These are phyloP conservation scores for Diaperis boleti DNA, from an alignment of 2,888 invertebrate species.

Conservation along the genomic window DNA sequence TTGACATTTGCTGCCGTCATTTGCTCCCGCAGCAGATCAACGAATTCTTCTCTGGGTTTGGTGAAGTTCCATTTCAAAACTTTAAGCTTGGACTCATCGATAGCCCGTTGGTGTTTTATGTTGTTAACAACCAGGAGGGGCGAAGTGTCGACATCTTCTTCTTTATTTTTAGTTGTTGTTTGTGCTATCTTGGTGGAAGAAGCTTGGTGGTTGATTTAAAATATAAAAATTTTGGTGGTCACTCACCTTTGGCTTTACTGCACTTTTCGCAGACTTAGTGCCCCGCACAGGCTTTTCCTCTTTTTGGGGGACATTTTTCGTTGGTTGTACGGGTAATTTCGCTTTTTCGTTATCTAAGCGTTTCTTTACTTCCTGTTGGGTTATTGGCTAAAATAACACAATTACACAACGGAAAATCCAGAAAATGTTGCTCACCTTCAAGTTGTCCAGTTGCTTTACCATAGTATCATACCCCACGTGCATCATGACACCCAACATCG, in stretches of 20 bases:
- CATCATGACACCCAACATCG: slow-evolving; percentile 92
- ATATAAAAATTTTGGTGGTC: too few species aligned
- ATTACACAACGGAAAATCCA: slow-evolving; percentile 18
- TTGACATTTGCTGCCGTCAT: slow-evolving; percentile 92
- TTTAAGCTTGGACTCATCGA: slow-evolving; percentile 95
- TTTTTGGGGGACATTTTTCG: slow-evolving; percentile 58
- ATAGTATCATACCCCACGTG: slow-evolving; percentile 88
- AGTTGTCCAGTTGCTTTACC: slow-evolving; percentile 80
- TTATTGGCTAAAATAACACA: slow-evolving; percentile 73
- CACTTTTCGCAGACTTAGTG: slow-evolving; percentile 67
- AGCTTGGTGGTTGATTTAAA: slow-evolving; percentile 58
- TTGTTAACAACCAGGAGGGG: slow-evolving; percentile 86
- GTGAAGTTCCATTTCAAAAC: slow-evolving; percentile 96
- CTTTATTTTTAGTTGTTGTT: slow-evolving; percentile 77
- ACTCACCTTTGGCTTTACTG: slow-evolving; percentile 71
- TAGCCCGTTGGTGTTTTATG: slow-evolving; percentile 90
- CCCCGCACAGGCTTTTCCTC: slow-evolving; percentile 71
- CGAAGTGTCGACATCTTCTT: slow-evolving; percentile 85
- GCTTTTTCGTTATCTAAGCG: slow-evolving; percentile 88
- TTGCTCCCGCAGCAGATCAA: slow-evolving; percentile 90
- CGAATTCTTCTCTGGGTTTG: slow-evolving; percentile 92
- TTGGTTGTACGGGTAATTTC: slow-evolving; percentile 84
- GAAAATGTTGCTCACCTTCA: slow-evolving; percentile 77
- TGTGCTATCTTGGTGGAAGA: slow-evolving; percentile 52
- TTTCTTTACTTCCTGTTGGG: slow-evolving; percentile 69